A percentile compares a stretch with the other conserved stretches of the same genome.
Conservation (phyloP, 1,140 invertebrate species). For the Solenopsis fugax region DNA sequence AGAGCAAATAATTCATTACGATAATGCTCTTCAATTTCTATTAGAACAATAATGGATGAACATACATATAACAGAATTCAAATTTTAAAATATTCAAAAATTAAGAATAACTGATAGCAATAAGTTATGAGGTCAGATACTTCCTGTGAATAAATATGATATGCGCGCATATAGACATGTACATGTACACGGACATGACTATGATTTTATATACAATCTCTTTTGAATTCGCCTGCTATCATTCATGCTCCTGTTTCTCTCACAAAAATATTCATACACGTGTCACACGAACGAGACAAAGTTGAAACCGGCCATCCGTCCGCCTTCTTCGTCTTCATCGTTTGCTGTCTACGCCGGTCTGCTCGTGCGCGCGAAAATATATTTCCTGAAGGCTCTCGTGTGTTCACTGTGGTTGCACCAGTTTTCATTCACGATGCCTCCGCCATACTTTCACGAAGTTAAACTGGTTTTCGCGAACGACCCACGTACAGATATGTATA, state of each 20-base stretch:
- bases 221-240: constrained; percentile 18
- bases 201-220: constrained; percentile 34
- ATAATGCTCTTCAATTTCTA: not conserved
- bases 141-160: not conserved
- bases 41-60: not conserved
- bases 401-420: constrained; percentile 53
- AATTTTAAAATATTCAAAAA: not conserved
- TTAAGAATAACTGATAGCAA: not conserved
- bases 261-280: constrained; percentile 67
- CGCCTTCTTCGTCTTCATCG: constrained; percentile 21
- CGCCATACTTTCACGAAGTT: constrained; percentile 66
- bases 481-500: constrained; percentile 6
- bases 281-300: not conserved
- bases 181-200: not conserved
- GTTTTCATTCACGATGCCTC: constrained; percentile 69
- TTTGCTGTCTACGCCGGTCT: constrained; percentile 18
- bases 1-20: constrained; percentile 3
- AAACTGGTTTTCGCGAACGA: constrained; percentile 71
- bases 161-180: not conserved
- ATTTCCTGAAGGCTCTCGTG: constrained; percentile 57
- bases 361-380: constrained; percentile 61
- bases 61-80: not conserved
- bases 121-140: not conserved
- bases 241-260: constrained; percentile 39
- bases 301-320: constrained; percentile 46